Conservation (phyloP, 2,797 vertebrate species). For the Rhodeus uyekii region DNA sequence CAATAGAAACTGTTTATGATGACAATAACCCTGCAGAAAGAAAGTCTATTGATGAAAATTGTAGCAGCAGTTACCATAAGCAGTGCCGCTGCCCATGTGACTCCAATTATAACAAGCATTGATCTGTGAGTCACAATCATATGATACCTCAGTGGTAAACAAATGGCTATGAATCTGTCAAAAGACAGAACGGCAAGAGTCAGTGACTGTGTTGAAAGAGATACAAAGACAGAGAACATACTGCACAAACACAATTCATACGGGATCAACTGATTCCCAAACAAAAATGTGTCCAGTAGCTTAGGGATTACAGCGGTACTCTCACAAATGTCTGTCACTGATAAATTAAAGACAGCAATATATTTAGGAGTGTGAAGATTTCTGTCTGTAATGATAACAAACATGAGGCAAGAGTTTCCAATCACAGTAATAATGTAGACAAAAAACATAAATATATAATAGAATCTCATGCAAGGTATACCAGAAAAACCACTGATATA, state of each 20-base stretch:
- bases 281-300: constrained; percentile 42
- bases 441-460: constrained; percentile 62
- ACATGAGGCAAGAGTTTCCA: constrained; percentile 64
- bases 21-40: constrained; percentile 63
- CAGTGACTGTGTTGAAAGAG: constrained; percentile 57
- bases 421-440: constrained; percentile 64
- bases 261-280: constrained; percentile 29
- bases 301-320: constrained; percentile 67
- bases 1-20: constrained; percentile 63
- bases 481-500: constrained; percentile 63
- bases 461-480: constrained; percentile 27
- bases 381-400: constrained; percentile 59
- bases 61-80: not conserved
- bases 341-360: constrained; percentile 61
- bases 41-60: constrained; percentile 57
- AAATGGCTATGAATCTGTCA: constrained; percentile 70
- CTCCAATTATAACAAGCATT: constrained; percentile 56
- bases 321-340: constrained; percentile 63
- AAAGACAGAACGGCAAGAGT: constrained; percentile 62
- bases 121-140: constrained; percentile 57
- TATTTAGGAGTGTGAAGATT: constrained; percentile 60
- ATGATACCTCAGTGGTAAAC: constrained; percentile 64
- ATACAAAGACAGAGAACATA: constrained; percentile 59
- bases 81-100: not conserved
- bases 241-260: constrained; percentile 39